phyloP scores from a whole-genome alignment of 2,797 vertebrate genomes.

The Pangasius larnaudii region DNA sequence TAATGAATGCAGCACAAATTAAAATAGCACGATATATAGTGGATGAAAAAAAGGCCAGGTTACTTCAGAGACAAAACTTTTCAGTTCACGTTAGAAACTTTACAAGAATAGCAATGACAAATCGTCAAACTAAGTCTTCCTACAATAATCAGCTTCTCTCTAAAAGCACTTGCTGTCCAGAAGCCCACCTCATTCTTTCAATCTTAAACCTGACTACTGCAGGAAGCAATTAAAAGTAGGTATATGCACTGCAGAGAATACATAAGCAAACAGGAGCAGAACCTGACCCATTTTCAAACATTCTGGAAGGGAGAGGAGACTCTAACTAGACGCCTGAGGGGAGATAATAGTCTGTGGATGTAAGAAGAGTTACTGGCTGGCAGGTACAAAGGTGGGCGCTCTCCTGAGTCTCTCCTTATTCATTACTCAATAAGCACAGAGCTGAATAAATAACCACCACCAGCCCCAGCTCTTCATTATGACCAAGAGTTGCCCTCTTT shows the following conservation, averaged over 20 bases:
- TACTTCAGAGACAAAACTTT: slow-evolving; percentile 44
- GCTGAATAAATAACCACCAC: slow-evolving; percentile 34
- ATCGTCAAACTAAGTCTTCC: slow-evolving; percentile 31
- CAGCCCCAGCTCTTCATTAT: slow-evolving; percentile 34
- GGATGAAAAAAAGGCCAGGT: slow-evolving; percentile 35
- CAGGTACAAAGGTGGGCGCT: slow-evolving; percentile 45
- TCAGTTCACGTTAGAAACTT: slow-evolving; percentile 47
- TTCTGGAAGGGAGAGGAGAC: slow-evolving; percentile 51
- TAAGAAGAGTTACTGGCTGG: slow-evolving; percentile 43
- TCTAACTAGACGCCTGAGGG: slow-evolving; percentile 48
- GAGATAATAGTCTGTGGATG: slow-evolving; percentile 56
- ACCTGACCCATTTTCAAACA: slow-evolving; percentile 64
- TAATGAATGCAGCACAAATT: slow-evolving; percentile 63
- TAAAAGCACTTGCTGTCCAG: slow-evolving; percentile 58
- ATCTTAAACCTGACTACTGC: slow-evolving; percentile 44
- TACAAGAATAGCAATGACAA: slow-evolving; percentile 39
- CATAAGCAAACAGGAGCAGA: slow-evolving; percentile 76
- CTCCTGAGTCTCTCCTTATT: slow-evolving; percentile 43
- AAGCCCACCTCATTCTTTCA: slow-evolving; percentile 64
- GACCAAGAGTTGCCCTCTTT: slow-evolving; percentile 23
- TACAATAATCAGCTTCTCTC: slow-evolving; percentile 62
- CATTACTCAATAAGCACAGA: slow-evolving; percentile 50
- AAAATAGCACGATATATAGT: slow-evolving; percentile 52
- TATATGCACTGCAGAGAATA: slow-evolving; percentile 68
- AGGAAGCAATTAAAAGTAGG: slow-evolving; percentile 66